Evolutionary conservation across 2,797 vertebrate genomes (phyloP), one percentile per base, ranked within the genome.

Genomic region (Platyrinchus mystaceus): DNA sequence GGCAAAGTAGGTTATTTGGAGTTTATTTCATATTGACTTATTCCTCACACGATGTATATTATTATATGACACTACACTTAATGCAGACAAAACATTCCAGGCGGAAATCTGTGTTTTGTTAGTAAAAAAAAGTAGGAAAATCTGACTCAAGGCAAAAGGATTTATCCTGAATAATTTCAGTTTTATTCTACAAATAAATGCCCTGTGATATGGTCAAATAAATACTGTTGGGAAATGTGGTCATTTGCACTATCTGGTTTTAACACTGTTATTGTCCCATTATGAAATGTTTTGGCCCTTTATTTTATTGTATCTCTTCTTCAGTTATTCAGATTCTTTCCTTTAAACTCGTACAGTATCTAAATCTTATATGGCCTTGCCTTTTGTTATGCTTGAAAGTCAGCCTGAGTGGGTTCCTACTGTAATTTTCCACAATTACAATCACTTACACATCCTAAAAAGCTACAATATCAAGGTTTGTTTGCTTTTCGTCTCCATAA

Each of bases 1-100:
- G 11, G 5, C 1, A 5, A 79, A 60, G 19, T 2, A 8, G 8
- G 4, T 3, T 37, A 78, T 27, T 23, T 4, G 11, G 10, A 2
- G 3, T 3, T 19, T 77, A 7, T 89, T 93, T 76, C 27, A 37
- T 5, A 58, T 4, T 44, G 8, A 37, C 47, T 8, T 80, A 50
- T 12, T 76, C 30, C 17, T 78, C 21, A 69, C 2, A 2, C 56
- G 22, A 71, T 16, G 10, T 19, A 8, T 32, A 32, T 32, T 84
- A 59, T 44, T 62, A 52, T 7, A 68, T 8, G 12, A 39, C 32
- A 62, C 11, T 56, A 44, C 11, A 75, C 14, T 71, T 71, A 69
- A 50, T 5, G 12, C 64, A 84, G 50, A 76, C 7, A 64, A 78
- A 89, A 62, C 2, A 68, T 26, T 53, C 24, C 59, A 58, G 46